These are phyloP conservation scores for Loriculus beryllinus DNA, from an alignment of 2,797 vertebrate genomes.

Conservation along the genomic window DNA sequence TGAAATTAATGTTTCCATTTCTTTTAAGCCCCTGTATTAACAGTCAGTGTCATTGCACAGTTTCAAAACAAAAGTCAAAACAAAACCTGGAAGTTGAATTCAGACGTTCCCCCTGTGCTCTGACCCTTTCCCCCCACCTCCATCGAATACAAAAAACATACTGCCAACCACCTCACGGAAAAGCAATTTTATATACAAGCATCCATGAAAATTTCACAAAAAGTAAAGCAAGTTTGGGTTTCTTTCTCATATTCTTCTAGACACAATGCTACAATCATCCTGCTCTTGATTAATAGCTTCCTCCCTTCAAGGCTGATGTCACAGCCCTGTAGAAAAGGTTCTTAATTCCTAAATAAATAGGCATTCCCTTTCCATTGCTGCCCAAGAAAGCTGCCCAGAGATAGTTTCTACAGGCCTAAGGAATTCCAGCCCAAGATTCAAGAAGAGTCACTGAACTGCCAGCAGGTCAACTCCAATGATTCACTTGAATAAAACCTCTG, in stretches of 20 bases:
- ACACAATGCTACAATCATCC: background rate
- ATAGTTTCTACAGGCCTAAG: background rate
- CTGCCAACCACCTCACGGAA: background rate
- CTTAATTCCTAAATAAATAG: background rate
- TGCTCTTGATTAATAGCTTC: background rate
- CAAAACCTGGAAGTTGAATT: background rate
- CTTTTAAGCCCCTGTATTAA: background rate
- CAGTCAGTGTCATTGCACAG: background rate
- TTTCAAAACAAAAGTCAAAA: background rate
- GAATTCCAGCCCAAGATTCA: background rate
- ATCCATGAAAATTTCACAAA: background rate
- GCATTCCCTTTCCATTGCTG: background rate
- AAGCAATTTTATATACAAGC: background rate
- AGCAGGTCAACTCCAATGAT: background rate
- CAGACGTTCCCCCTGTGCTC: background rate
- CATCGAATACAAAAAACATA: background rate
- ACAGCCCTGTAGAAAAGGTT: background rate
- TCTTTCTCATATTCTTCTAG: background rate
- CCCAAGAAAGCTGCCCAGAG: background rate
- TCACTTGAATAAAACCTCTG: background rate
- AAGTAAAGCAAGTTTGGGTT: background rate
- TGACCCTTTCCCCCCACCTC: background rate
- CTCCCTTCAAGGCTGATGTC: background rate
- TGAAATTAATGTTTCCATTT: background rate
- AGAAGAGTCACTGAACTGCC: background rate